phyloP scores from a whole-genome alignment of 2,888 invertebrate species.

The Clistopyga incitator region DNA sequence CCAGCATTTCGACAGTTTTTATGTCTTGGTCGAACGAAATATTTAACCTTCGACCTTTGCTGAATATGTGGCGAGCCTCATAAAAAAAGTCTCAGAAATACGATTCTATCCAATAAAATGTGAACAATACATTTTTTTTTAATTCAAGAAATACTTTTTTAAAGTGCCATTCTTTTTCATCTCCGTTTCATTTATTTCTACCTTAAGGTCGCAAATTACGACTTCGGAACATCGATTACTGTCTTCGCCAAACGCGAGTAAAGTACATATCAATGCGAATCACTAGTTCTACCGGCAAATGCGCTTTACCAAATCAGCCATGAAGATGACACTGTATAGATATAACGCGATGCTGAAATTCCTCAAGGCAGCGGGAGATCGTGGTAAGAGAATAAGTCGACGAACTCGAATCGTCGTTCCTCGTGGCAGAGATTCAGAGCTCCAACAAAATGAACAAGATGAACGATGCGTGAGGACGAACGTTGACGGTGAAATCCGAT shows the following conservation, averaged over 20 bases:
- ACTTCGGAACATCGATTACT: background rate
- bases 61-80: background rate
- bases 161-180: no score
- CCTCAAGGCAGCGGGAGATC: background rate
- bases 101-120: no score
- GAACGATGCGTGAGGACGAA: background rate
- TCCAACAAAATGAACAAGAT: background rate
- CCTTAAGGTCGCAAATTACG: background rate
- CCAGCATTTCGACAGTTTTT: background rate
- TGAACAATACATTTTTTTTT: no score
- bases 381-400: background rate
- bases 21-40: background rate
- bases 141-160: no score
- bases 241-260: background rate
- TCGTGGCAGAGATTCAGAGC: background rate
- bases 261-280: constrained; percentile 11
- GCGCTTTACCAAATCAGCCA: constrained; percentile 5
- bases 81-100: background rate
- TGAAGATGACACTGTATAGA: background rate
- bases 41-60: background rate
- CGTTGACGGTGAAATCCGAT: constrained; percentile 10
- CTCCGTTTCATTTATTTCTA: background rate
- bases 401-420: background rate
- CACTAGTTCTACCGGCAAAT: background rate
- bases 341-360: background rate